These are phyloP conservation scores for human DNA, from an alignment of 2,113 vertebrate genomes.

Conservation along the genomic window GRCh38 chr12:43917501-43918000, in stretches of 20 bases:
- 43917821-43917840: background rate
- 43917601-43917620: background rate
- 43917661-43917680: background rate
- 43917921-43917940: background rate
- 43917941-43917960: background rate
- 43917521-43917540: background rate
- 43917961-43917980: background rate
- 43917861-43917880: background rate
- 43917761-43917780: background rate
- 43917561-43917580: background rate
- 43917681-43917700: background rate
- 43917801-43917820: background rate
- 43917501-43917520: background rate
- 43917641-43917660: background rate
- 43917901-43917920: background rate
- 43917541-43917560: background rate
- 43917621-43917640: background rate
- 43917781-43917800: background rate
- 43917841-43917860: background rate
- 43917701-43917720: slow-evolving; percentile 8
- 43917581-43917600: background rate
- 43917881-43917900: background rate
- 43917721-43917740: background rate
- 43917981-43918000: background rate
- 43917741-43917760: background rate